Conservation (phyloP, 2,113 vertebrate genomes). For the Euleptes europaea region DNA sequence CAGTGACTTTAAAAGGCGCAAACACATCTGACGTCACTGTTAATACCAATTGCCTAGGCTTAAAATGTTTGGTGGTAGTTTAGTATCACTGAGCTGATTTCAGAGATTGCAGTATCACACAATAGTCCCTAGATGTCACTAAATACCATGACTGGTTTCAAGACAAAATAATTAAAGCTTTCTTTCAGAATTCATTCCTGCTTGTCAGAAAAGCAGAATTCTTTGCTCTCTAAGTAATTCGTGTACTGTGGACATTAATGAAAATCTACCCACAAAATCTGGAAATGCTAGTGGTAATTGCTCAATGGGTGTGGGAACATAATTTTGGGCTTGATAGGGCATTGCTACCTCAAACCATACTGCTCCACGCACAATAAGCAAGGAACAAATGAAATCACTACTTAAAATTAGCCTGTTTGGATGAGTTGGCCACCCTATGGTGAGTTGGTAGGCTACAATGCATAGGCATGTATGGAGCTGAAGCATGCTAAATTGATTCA, state of each 20-base stretch:
- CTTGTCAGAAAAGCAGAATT: not conserved
- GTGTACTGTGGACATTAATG: not conserved
- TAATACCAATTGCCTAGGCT: not conserved
- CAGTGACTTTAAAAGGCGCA: not conserved
- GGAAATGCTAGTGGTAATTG: not conserved
- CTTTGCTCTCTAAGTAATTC: not conserved
- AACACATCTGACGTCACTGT: rapidly evolving
- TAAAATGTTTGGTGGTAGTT: not conserved
- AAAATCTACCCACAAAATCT: not conserved
- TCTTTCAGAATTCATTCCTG: rapidly evolving
- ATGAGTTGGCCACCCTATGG: no score
- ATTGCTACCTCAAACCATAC: not conserved
- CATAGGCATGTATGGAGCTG: no score
- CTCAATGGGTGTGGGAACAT: not conserved
- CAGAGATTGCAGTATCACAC: constrained; percentile 41
- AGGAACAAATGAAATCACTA: not conserved
- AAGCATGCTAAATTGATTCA: no score
- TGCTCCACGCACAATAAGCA: not conserved
- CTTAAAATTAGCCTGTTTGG: no score
- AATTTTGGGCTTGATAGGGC: not conserved
- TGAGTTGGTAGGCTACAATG: no score
- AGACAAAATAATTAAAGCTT: not conserved
- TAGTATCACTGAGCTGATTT: rapidly evolving
- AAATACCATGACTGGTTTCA: constrained; percentile 50
- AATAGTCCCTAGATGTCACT: constrained; percentile 72